Percentiles rank a stretch among this genome's conserved stretches.
phyloP scores from a whole-genome alignment of 2,113 vertebrate species.

The Colaptes auratus region DNA sequence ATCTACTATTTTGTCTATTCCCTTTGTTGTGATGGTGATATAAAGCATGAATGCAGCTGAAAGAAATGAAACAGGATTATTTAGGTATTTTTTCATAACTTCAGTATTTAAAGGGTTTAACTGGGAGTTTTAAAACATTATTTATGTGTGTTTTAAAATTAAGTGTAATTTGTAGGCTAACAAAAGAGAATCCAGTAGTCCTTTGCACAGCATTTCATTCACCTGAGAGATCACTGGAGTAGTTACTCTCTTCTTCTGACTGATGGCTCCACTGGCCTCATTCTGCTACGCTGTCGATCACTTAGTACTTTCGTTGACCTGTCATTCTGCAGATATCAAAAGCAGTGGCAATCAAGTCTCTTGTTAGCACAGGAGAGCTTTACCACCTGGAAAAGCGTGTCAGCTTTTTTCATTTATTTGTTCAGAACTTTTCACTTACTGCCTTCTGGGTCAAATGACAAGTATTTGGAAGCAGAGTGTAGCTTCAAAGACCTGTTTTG shows the following conservation, averaged over 20 bases:
- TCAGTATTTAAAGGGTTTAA: not conserved
- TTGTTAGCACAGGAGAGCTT: not conserved
- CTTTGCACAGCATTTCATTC: not conserved
- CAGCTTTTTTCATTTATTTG: slow-evolving; percentile 49
- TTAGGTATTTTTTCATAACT: not conserved
- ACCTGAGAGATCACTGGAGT: not conserved
- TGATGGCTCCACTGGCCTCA: not conserved
- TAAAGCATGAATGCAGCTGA: not conserved
- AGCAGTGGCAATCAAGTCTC: slow-evolving; percentile 17
- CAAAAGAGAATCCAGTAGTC: not conserved
- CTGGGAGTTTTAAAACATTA: not conserved
- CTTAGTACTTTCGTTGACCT: not conserved
- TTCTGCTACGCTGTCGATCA: slow-evolving; percentile 4
- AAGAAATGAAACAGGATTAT: accelerated
- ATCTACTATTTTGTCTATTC: not conserved
- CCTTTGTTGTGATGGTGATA: not conserved
- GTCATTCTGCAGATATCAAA: slow-evolving; percentile 43
- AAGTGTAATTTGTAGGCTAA: not conserved
- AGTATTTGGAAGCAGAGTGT: slow-evolving; percentile 31
- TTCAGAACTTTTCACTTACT: slow-evolving; percentile 39
- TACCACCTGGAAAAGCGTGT: not conserved
- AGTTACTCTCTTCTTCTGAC: not conserved
- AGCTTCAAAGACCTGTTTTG: slow-evolving; percentile 46
- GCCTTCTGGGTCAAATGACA: slow-evolving; percentile 59
- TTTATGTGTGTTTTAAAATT: not conserved